Conservation (phyloP, 2,797 vertebrate species). For the Myotis vivesi region DNA sequence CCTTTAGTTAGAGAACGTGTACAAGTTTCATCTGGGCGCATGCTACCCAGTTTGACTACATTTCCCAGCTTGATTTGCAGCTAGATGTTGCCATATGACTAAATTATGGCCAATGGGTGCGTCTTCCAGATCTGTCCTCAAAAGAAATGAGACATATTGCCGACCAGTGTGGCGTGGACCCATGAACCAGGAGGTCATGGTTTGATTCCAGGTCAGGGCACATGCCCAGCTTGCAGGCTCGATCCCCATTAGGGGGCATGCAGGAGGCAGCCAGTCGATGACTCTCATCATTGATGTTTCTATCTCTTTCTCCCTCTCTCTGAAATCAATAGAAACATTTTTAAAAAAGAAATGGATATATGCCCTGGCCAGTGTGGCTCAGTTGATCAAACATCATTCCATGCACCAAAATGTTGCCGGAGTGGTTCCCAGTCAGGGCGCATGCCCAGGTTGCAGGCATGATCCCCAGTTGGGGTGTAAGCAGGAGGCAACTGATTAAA, state of each 20-base stretch:
- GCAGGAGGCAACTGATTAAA: background rate
- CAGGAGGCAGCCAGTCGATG: too few relatives aligned
- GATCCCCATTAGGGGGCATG: too few relatives aligned
- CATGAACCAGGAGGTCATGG: too few relatives aligned
- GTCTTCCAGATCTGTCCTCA: background rate
- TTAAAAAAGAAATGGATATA: background rate
- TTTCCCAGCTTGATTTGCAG: background rate
- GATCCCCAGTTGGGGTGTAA: background rate
- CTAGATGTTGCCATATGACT: background rate
- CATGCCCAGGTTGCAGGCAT: background rate
- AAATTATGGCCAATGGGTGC: background rate
- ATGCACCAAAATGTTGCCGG: background rate
- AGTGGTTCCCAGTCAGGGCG: background rate
- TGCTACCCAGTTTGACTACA: background rate
- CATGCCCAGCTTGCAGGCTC: too few relatives aligned
- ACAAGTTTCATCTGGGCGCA: background rate
- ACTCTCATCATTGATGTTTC: too few relatives aligned
- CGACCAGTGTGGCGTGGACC: too few relatives aligned
- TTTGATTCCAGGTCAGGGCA: too few relatives aligned
- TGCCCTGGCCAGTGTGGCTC: background rate
- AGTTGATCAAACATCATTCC: background rate
- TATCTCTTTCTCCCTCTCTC: too few relatives aligned
- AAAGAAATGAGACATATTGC: background rate
- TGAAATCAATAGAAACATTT: too few relatives aligned
- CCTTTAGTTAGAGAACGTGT: background rate